Base-by-base conservation (phyloP, 2,113 vertebrate genomes). In the Eulemur rufifrons region DNA sequence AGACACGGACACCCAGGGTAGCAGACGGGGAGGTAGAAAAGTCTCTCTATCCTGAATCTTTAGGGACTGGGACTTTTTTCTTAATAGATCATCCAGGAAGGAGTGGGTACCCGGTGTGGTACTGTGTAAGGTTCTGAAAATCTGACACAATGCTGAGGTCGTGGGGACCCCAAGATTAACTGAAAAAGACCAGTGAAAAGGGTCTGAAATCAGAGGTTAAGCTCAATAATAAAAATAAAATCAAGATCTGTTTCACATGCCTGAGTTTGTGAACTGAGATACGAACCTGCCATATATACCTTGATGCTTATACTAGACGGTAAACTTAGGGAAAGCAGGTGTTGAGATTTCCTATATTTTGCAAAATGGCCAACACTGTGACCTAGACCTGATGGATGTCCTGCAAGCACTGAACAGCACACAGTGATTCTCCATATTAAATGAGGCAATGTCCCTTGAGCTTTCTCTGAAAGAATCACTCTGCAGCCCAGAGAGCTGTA, bases 381-480 rank as follows among this genome's bases (percentile, higher is more conserved):
- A 76, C 17, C 64, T 37, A 64, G 39, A 64, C 2, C 12, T 83
- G 32, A 14, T 85, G 27, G 20, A 14, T 25, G 6, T 63, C 23
- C 61, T 52, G 34, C 54, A 91, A 56, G 9, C n/a, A 56, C 0
- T 71, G 76, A 52, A 45, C 5, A 1, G 56, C 45, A 14, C 6
- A 5, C 2, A 42, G 39, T 39, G 54, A 71, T 90, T 76, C 12
- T 90, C n/a, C 23, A 20, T 32, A 39, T 39, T 63, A 52, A 90
- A 27, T 0, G 4, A 29, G 34, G 5, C 32, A 37, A 4, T 25
- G 21, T 1, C 47, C 61, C 39, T 0, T 0, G 34, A 50, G 34
- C 27, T 42, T 34, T 23, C 82, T 29, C 78, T 56, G 12, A 21
- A 74, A 37, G 21, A 64, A 7, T 64, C 34, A 56, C 34, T 76